Percentiles rank a stretch among this genome's conserved stretches.
These are phyloP conservation scores for Drosophila barbarae DNA, from an alignment of 2,888 invertebrate genomes.

Conservation along the genomic window DNA sequence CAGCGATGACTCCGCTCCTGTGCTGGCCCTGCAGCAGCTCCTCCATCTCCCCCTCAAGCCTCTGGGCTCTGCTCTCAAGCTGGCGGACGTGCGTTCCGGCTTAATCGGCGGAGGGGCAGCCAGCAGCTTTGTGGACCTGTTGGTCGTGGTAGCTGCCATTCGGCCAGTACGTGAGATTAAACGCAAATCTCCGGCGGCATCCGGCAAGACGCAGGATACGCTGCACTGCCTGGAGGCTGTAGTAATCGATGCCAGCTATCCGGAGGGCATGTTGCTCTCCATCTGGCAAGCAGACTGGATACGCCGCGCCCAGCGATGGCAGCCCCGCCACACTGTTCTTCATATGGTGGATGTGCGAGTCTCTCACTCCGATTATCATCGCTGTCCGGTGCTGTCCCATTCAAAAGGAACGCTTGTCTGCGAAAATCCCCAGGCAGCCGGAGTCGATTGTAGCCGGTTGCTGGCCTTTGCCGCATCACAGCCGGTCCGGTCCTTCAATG, in stretches of 20 bases:
- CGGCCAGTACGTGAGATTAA: conserved; percentile 83
- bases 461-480: conserved; percentile 67
- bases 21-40: conserved; percentile 81
- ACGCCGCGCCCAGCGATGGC: conserved; percentile 83
- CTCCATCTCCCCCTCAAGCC: conserved; percentile 85
- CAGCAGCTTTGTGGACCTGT: conserved; percentile 82
- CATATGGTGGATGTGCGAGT: conserved; percentile 86
- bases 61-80: conserved; percentile 58
- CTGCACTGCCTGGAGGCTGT: conserved; percentile 84
- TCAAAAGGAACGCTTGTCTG: conserved; percentile 84
- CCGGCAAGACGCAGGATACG: conserved; percentile 43
- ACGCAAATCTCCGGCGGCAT: conserved; percentile 51
- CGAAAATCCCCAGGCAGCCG: conserved; percentile 84
- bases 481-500: conserved; percentile 49
- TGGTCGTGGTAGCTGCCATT: conserved; percentile 85
- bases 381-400: conserved; percentile 81
- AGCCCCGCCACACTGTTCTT: conserved; percentile 84
- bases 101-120: conserved; percentile 20
- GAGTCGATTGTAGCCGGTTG: conserved; percentile 82
- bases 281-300: conserved; percentile 87
- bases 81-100: conserved; percentile 70
- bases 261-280: conserved; percentile 82
- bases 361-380: conserved; percentile 82
- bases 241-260: conserved; percentile 83
- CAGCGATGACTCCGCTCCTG: conserved; percentile 64